Evolutionary conservation across 1,140 invertebrate species (phyloP).

Genomic region (Agraylea sexmaculata): DNA sequence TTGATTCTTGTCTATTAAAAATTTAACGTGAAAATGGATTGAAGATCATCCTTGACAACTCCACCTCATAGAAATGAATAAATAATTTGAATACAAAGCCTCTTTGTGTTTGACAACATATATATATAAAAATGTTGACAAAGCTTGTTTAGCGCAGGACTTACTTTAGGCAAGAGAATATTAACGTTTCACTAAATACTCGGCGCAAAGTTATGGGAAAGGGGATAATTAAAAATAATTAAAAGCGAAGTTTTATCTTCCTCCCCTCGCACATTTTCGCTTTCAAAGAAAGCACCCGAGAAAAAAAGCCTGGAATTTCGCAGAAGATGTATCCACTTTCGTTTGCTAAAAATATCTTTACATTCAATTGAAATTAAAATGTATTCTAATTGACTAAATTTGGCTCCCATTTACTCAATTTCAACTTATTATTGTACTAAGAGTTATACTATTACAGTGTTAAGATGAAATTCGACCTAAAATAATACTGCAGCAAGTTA

Average conservation of each 20-base stretch:
- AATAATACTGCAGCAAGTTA: too few species aligned
- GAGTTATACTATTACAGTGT: too few species aligned
- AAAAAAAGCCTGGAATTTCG: constrained; percentile 9
- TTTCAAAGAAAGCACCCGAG: not conserved
- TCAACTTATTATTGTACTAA: too few species aligned
- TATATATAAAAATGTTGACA: too few species aligned
- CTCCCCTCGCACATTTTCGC: constrained; percentile 7
- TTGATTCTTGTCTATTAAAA: too few species aligned
- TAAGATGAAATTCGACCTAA: too few species aligned
- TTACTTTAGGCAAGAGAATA: constrained; percentile 20
- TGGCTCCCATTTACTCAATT: constrained; percentile 4
- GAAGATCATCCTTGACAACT: too few species aligned
- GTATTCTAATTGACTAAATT: constrained; percentile 18
- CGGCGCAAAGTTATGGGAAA: constrained; percentile 18
- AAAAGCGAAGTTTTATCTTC: constrained; percentile 23
- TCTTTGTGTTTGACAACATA: too few species aligned
- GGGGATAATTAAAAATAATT: constrained; percentile 24
- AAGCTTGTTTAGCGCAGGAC: constrained; percentile 10
- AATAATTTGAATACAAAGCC: too few species aligned
- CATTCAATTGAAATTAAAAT: constrained; percentile 21
- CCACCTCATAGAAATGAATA: too few species aligned
- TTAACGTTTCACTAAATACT: constrained; percentile 22
- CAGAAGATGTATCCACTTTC: constrained; percentile 10
- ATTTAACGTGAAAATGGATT: too few species aligned
- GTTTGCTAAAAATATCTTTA: constrained; percentile 17